A percentile compares a stretch with the other conserved stretches of the same genome.
phyloP scores from a whole-genome alignment of 2,797 vertebrate species.

The Sebastes cheni region DNA sequence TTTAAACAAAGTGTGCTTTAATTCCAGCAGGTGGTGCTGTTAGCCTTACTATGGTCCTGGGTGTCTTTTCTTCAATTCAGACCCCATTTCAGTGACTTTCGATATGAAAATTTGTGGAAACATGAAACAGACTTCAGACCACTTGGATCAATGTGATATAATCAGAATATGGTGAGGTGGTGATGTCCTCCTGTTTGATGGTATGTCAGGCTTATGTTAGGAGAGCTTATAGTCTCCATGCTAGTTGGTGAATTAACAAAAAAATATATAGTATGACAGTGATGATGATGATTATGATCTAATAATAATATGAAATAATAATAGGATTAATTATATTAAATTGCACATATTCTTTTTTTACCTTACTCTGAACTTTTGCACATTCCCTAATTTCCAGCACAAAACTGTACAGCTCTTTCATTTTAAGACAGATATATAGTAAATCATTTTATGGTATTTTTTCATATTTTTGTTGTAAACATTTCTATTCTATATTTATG shows the following conservation, averaged over 20 bases:
- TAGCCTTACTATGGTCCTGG: background rate
- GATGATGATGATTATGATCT: background rate
- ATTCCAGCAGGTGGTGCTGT: constrained; percentile 20
- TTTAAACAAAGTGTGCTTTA: background rate
- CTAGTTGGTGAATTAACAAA: background rate
- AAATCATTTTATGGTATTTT: too few species aligned
- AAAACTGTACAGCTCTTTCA: background rate
- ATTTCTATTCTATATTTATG: too few species aligned
- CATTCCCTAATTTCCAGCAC: background rate
- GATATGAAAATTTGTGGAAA: background rate
- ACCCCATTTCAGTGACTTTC: background rate
- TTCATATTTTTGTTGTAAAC: too few species aligned
- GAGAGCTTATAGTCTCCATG: background rate
- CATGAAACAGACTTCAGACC: background rate
- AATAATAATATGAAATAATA: background rate
- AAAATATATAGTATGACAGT: too few species aligned
- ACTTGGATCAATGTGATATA: background rate
- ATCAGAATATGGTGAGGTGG: background rate
- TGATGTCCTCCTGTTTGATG: background rate
- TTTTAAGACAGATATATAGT: too few species aligned
- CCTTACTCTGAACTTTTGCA: background rate
- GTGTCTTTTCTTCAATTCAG: background rate
- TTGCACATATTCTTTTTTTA: background rate
- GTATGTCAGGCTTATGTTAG: background rate
- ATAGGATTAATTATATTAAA: background rate